Base-by-base conservation (phyloP, 1,140 invertebrate genomes). In the Matsumurasca onukii region DNA sequence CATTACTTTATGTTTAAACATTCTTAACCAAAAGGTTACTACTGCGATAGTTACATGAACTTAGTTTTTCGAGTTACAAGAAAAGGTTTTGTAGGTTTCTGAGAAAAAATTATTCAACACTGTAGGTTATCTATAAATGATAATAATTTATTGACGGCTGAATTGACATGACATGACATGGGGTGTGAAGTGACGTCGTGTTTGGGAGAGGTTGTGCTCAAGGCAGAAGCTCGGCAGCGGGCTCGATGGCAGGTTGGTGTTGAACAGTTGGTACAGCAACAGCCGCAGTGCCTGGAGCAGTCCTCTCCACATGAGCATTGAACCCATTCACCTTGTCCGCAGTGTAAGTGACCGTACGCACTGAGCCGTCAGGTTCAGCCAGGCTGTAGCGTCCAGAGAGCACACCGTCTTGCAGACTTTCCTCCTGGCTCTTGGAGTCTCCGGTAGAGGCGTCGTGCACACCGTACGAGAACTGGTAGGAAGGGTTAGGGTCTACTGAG, bases 281-380 rank as follows among this genome's bases (percentile, higher is more conserved):
- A 17, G 24, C 49, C 3, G 49, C 17, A 22, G 3, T n/a, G 5
- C 73, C 39, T 48, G 48, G 34, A 66, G 22, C 5, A 69, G 80
- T 77, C 72, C 80, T 83, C 76, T 84, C 81, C 0, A 85, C 84
- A 22, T 85, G 79, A 0, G 84, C 84, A 73, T 85, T 85, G 77
- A 86, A 86, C 0, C 85, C 85, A 75, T 82, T 82, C 64, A 84
- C 83, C 69, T 84, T 81, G 73, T 86, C 85, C 0, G 85, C 82
- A 71, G 84, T 82, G 77, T 86, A 86, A 73, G 84, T 80, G 1
- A 86, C 85, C n/a, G 84, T 80, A 39, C 85, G 79, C 71, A 83
- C 82, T 15, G 84, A 85, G 15, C 85, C 85, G 73, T 87, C 85
- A 0, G 84, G 83, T 70, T 86, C 84, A 2, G 83, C 73, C n/a